Evolutionary conservation across 2,888 invertebrate species (phyloP), one percentile per base, ranked within the genome.

Genomic region (Spialia ferax): DNA sequence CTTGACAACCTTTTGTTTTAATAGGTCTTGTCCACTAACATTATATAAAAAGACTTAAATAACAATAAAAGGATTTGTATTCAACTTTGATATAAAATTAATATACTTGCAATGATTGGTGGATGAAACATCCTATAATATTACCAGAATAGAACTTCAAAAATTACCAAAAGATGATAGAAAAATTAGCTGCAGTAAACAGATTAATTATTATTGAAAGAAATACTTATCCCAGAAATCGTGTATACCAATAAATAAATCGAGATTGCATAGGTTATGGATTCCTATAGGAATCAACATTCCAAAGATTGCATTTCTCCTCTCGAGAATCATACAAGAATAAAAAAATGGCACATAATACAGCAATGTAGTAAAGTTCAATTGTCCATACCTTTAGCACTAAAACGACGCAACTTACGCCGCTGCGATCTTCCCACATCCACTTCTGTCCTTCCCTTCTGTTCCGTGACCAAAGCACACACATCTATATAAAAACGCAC

Each of bases 301-400:
- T 35, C 35, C 13, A n/a, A 38, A 38, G n/a, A 18, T 15, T 22
- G 22, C n/a, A 54, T 22, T 22, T 22, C n/a, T 54, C 26, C 50
- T 50, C 20, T 50, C 13, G 6, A n/a, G 42, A n/a, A 42, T 59
- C 7, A 42, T 15, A 45, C 15, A 42, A 23, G 42, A 42, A 42
- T 26, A 23, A 38, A 38, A 38, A 22, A 56, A 65, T 65, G 65
- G 65, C 65, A 65, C 65, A 65, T 48, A 26, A 59, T 50, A 65
- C 57, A 65, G 48, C 50, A 48, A 65, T 52, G 32, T 65, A 26
- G 52, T 38, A 52, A 42, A 13, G 23, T 29, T 20, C 45, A 29
- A 20, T 54, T 13, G 22, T 29, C 29, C n/a, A 13, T 42, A 63
- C 38, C 54, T 35, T 26, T n/a, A 38, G 18, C 6, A 62, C 15